A percentile compares a stretch with the other conserved stretches of the same genome.
phyloP scores from a whole-genome alignment of 2,113 vertebrate species.

The Rhodinocichla rosea region DNA sequence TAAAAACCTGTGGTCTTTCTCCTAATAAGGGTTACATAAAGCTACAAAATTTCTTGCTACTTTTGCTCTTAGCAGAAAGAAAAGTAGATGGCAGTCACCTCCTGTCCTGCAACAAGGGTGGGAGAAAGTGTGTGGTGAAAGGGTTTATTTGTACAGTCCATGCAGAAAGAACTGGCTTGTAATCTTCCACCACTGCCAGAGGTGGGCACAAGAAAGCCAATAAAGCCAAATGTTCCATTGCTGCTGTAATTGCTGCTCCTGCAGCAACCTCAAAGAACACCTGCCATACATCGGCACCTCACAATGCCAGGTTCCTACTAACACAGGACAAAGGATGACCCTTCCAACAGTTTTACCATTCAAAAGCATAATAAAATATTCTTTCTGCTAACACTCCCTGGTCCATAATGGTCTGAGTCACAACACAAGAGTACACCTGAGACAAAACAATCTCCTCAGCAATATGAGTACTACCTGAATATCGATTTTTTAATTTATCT shows the following conservation, averaged over 20 bases:
- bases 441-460: neutral
- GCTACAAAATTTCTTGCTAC: neutral
- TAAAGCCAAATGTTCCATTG: neutral
- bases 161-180: neutral
- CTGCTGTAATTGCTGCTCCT: neutral
- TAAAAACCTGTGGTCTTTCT: fast-evolving
- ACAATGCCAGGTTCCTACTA: neutral
- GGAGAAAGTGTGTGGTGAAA: neutral
- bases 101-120: neutral
- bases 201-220: neutral
- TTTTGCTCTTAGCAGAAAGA: neutral
- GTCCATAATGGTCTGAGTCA: neutral
- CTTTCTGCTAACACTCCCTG: neutral
- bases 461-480: neutral
- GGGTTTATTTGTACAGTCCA: neutral
- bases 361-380: neutral
- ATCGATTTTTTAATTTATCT: neutral
- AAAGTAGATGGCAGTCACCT: neutral
- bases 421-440: neutral
- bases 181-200: neutral
- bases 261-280: neutral
- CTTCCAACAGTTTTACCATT: neutral
- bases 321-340: neutral
- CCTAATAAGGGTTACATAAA: neutral
- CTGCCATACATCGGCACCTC: no score